Percentiles rank a stretch among this genome's conserved stretches.
phyloP scores from a whole-genome alignment of 2,113 vertebrate genomes.

The Hippopotamus amphibius region DNA sequence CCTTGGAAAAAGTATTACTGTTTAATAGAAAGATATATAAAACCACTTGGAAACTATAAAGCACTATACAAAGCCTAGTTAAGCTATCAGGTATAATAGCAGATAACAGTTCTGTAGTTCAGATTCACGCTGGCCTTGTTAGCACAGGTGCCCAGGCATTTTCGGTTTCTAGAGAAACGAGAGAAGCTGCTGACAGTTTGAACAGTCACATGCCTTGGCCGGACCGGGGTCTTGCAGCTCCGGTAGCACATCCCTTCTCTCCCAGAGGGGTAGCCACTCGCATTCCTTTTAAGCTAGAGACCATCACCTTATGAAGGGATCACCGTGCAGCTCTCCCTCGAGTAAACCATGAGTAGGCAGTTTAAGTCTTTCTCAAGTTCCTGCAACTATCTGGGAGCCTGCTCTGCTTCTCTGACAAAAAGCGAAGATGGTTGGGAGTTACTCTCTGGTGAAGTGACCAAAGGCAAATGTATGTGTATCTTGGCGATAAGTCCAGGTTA shows the following conservation, averaged over 20 bases:
- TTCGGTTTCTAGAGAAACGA: neutral
- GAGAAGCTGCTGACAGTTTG: neutral
- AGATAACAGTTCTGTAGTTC: neutral
- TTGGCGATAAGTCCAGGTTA: neutral
- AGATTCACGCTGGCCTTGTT: neutral
- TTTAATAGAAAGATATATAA: neutral
- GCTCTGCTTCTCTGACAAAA: conserved; percentile 3
- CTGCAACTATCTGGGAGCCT: neutral
- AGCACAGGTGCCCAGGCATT: neutral
- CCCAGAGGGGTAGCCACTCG: neutral
- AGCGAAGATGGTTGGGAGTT: neutral
- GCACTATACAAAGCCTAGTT: neutral
- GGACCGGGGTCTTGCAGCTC: neutral
- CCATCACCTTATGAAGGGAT: neutral
- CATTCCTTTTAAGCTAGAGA: neutral
- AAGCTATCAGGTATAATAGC: neutral
- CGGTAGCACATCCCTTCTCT: fast-evolving
- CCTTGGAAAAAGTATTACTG: neutral
- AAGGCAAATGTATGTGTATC: neutral
- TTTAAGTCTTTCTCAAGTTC: neutral
- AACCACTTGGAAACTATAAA: neutral
- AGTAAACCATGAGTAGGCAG: neutral
- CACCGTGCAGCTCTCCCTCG: neutral
- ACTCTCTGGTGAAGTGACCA: neutral
- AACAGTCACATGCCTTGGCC: fast-evolving